Evolutionary conservation across 2,888 invertebrate genomes (phyloP), one percentile per base, ranked within the genome.

Genomic region (Epinotia bilunana): DNA sequence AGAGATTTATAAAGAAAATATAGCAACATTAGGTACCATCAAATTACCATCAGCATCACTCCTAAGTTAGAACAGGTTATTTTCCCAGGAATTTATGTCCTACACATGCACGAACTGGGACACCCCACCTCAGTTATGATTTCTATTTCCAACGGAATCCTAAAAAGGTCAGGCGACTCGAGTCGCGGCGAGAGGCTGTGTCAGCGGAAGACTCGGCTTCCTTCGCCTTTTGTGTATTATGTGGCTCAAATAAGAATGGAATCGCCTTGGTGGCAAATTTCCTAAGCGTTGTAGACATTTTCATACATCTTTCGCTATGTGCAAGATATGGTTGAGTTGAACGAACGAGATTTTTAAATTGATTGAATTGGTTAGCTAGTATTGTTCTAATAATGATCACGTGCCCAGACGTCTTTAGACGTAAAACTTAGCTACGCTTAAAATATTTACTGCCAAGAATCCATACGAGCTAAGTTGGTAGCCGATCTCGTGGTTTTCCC

Each of bases 201-300:
- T 90, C 90, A 90, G 90, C 90, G 80, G 83, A 83, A 78, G 83
- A 87, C 83, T 89, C 88, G 86, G 87, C 89, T 87, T 83, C 86
- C 84, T 83, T 83, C 81, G 85, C 82, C 83, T 89, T 88, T 90
- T 88, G 88, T 89, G 87, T 87, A 73, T 73, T 73, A 75, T 75
- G 74, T 62, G 75, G 67, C 75, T 75, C 67, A 46, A 62, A 61
- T 67, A 72, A 67, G 75, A 75, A 75, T 72, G 33, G 75, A 75
- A 75, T 46, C 20, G 75, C 72, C 65, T 12, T 62, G 46, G 75
- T 55, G 72, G 72, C 75, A 62, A 67, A 75, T 67, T 73, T 75
- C 28, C 39, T 60, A n/a, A 73, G 64, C 64, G 61, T 53, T 49
- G 63, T 64, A 53, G 74, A 71, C 64, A 65, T 74, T 70, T 70